Evolutionary conservation across 1,140 invertebrate species (phyloP), one percentile per base, ranked within the genome.

Genomic region (Galleria mellonella): DNA sequence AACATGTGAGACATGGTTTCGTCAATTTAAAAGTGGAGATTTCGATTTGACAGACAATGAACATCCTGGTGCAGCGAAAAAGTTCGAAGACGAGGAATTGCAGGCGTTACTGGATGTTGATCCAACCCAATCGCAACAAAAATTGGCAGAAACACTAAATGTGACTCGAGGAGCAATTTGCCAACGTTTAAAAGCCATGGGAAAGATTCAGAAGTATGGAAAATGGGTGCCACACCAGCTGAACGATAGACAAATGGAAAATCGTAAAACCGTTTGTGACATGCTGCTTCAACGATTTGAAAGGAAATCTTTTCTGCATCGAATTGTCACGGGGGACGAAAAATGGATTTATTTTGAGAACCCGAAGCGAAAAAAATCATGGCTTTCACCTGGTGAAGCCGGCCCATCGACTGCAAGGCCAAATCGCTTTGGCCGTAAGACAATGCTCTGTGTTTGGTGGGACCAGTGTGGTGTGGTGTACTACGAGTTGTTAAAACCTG

Each of bases 341-440:
- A 55, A 55, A 35, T 70, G 62, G 65, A 38, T 69, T 32, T 47
- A 32, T 35, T 75, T 63, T 46, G 40, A 66, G 41, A 71, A 57
- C 47, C 40, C 66, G 4, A 61, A 46, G 41, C 49, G 49, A 45
- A 63, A 62, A 53, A 36, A 51, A 32, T 62, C 60, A 33, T 61
- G 59, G 53, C 57, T 47, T 1, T 4, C 4, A 32, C 11, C 5
- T 32, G 47, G 45, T 55, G 52, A 67, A 50, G 0, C 57, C 10
- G 11, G 58, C 15, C 41, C 63, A 52, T 58, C 55, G 13, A 50
- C 59, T 43, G 43, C 40, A 41, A 62, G 51, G 10, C 17, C 40
- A 9, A 15, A 38, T 38, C 8, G 9, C 7, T 9, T 9, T 9
- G 13, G 9, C 15, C 4, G 17, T 4, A 38, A 38, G 9, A 13